Evolutionary conservation across 2,888 invertebrate species (phyloP), one percentile per base, ranked within the genome.

Genomic region (Noctua janthina): DNA sequence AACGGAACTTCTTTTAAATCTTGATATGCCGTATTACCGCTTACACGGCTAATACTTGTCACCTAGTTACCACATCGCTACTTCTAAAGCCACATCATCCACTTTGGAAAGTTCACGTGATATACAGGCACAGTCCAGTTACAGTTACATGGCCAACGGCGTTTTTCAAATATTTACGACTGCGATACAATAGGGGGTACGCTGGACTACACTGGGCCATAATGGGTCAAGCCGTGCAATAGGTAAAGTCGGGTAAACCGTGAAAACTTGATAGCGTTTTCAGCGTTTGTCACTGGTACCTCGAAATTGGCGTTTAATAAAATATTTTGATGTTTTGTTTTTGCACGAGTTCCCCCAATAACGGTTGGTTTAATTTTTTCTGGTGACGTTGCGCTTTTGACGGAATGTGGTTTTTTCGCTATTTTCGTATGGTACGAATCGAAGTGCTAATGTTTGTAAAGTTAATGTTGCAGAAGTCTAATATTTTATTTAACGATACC

Each of bases 131-230:
- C 79, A 81, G 79, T 82, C 80, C 79, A 82, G 81, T 71, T 68
- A 83, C 76, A 82, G 83, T 74, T 54, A 69, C 75, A 79, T 71
- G 66, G 82, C 84, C 67, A 73, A 76, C 85, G 88, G 89, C 86
- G 85, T 88, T 89, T 91, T 91, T 94, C 89, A 93, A 94, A 93
- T 94, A 94, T 94, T 94, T 92, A 94, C 92, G 88, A 87, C 85
- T 87, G 82, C 90, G 88, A 93, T 93, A 92, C 91, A 91, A 93
- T 92, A 91, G 90, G 87, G 35, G 90, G 85, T 54, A 39, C 68
- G 78, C 73, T 67, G 74, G 81, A 76, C 79, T 54, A 83, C 68
- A 74, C 46, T 67, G 39, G 69, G n/a, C 35, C 43, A 56, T 72
- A 75, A 72, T 73, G 35, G 64, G 78, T 13, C 43, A 23, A 43